phyloP scores from a whole-genome alignment of 2,113 vertebrate genomes.

The Hyperoodon ampullatus region DNA sequence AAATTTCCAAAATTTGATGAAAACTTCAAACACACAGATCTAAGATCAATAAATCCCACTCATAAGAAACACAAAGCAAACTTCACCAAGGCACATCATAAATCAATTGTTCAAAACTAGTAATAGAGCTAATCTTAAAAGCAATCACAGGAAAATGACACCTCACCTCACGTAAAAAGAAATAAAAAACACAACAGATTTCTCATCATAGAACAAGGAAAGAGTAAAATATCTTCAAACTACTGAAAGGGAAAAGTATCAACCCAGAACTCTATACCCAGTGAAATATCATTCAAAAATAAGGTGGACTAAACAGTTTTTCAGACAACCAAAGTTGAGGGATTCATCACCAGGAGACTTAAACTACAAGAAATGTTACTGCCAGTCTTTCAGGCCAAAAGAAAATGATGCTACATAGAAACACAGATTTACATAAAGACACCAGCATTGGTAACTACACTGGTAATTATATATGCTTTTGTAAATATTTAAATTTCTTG shows the following conservation, averaged over 20 bases:
- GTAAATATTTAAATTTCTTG: not conserved
- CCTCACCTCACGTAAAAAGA: not conserved
- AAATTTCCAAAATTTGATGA: not conserved
- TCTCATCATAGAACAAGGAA: not conserved
- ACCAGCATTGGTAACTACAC: not conserved
- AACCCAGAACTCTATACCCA: not conserved
- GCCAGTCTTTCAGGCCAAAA: not conserved
- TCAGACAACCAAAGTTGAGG: not conserved
- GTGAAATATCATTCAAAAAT: not conserved
- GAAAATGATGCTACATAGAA: not conserved
- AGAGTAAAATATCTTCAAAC: not conserved
- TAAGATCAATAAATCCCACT: not conserved
- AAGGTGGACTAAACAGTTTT: not conserved
- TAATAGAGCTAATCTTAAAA: not conserved
- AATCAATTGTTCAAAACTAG: not conserved
- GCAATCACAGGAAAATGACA: not conserved
- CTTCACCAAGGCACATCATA: not conserved
- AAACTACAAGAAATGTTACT: not conserved
- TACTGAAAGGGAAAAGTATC: not conserved
- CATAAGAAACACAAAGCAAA: not conserved
- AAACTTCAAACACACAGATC: not conserved
- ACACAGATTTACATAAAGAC: not conserved
- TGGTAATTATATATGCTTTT: not conserved
- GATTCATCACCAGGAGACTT: not conserved
- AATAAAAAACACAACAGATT: not conserved